Evolutionary conservation across 30 jellyfish, hydroid and myxozoan species (phyloP), one percentile per base, ranked within the genome.

Genomic region (Rhopilema esculentum): DNA sequence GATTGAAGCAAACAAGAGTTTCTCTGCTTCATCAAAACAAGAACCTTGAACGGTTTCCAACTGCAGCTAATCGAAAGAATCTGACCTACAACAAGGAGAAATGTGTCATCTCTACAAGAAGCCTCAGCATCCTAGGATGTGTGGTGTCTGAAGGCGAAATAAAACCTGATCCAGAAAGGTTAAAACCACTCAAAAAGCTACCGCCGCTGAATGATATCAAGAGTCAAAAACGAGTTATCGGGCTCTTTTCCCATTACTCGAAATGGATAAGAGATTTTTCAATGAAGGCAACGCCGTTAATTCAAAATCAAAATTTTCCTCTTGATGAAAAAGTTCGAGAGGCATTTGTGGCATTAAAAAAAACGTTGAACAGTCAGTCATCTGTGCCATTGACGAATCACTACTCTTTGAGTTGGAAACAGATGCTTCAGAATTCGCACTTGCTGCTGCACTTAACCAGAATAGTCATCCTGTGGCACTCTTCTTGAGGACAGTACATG

Each of bases 151-250:
- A 86, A 15, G 90, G 84, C 52, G 15, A 27, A 21, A 76, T 91
- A 52, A 91, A 76, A 77, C 93, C 97, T 63, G 97, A 91, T 33
- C 97, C 97, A 27, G 94, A 85, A 1, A 80, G 97, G 19, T 84
- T 91, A 23, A 62, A 62, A 18, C 95, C 98, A 24, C 90, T 91
- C 52, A 50, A 20, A 25, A 83, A 85, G 21, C 66, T 91, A 23
- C 94, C 98, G 22, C 84, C 88, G 22, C 97, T 96, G 26, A 48
- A 21, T 24, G 49, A 75, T 75, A 53, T 53, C 17, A 57, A 40
- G 26, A 69, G 92, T 9, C 92, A 53, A 66, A 62, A 49, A 26
- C 72, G 89, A 27, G 72, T 84, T 16, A 61, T 91, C 72, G 97
- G 97, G 16, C 4, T 84, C 86, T 91, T 90, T 63, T 65, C 97